These are phyloP conservation scores for Sus cebifrons DNA, from an alignment of 2,797 vertebrate species.

Conservation along the genomic window DNA sequence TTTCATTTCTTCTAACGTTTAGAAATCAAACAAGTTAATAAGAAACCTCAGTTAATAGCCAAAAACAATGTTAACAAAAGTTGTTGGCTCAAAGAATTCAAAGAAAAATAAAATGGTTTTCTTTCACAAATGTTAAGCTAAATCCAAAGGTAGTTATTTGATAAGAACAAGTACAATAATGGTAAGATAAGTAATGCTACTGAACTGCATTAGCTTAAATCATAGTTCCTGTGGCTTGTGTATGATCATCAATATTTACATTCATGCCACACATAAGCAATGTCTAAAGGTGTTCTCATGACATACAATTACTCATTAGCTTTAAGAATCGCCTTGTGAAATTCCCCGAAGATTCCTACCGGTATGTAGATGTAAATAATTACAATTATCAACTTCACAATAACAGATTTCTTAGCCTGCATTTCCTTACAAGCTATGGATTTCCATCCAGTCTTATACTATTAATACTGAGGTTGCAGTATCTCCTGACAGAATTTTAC, in stretches of 20 bases:
- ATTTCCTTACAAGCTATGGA: not conserved
- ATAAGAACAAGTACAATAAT: not conserved
- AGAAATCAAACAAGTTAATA: not conserved
- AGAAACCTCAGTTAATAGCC: not conserved
- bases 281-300: not conserved
- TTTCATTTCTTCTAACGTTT: not conserved
- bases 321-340: not conserved
- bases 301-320: not conserved
- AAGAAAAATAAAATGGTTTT: not conserved
- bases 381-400: not conserved
- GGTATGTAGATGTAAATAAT: rapidly evolving
- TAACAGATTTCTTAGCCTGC: not conserved
- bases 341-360: not conserved
- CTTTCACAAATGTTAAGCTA: not conserved
- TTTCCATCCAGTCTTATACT: rapidly evolving
- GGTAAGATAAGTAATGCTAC: not conserved
- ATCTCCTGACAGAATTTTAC: not conserved
- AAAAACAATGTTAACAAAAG: not conserved
- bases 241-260: rapidly evolving
- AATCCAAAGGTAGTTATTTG: not conserved
- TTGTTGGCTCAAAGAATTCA: not conserved
- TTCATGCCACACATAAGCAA: rapidly evolving
- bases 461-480: not conserved
- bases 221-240: not conserved
- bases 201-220: not conserved